These are phyloP conservation scores for Urocitellus parryii DNA, from an alignment of 2,113 vertebrate species.

Conservation along the genomic window DNA sequence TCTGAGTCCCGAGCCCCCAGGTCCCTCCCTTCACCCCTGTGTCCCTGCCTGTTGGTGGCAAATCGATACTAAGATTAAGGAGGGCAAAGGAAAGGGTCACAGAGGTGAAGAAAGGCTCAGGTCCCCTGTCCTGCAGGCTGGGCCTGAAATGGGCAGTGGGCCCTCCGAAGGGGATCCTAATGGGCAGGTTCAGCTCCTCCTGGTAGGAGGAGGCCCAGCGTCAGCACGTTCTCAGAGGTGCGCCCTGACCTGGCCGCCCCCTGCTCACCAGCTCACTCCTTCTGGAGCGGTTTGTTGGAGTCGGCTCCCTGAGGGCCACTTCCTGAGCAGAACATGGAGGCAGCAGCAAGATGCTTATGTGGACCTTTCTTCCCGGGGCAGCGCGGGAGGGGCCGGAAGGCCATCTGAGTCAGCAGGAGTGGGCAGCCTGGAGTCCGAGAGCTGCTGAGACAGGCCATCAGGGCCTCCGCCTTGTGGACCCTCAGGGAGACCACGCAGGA, in stretches of 20 bases:
- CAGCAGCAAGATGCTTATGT: constrained; percentile 79
- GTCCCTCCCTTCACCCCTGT: background rate
- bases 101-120: background rate
- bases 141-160: background rate
- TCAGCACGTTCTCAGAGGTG: constrained; percentile 74
- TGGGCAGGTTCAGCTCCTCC: constrained; percentile 65
- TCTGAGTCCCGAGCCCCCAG: background rate
- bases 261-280: constrained; percentile 52
- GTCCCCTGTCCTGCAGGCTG: background rate
- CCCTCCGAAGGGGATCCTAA: constrained; percentile 51
- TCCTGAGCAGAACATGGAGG: constrained; percentile 71
- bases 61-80: background rate
- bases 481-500: background rate
- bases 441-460: background rate
- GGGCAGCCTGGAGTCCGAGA: background rate
- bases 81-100: background rate
- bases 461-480: background rate
- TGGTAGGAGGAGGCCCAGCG: constrained; percentile 35
- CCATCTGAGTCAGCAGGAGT: constrained; percentile 69
- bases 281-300: constrained; percentile 79
- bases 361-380: constrained; percentile 68
- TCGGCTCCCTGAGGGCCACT: constrained; percentile 70
- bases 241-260: constrained; percentile 52
- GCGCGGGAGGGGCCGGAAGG: constrained; percentile 16
- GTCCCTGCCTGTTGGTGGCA: background rate